phyloP scores from a whole-genome alignment of 1,140 invertebrate species.

The Calycopis cecrops region DNA sequence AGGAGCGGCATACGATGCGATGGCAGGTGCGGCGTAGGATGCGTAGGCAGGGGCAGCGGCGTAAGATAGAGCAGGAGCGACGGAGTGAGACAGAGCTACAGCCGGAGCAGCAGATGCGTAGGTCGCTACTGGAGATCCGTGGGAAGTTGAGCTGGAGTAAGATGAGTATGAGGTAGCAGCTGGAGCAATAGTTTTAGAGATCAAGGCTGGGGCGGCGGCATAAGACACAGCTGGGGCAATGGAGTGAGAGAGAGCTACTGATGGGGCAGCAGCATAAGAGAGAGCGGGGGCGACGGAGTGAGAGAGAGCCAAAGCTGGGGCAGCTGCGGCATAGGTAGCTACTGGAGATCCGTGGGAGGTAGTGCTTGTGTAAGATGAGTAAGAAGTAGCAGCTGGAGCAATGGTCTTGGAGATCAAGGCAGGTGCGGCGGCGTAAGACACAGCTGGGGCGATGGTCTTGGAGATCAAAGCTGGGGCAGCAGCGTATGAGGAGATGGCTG shows the following conservation, averaged over 20 bases:
- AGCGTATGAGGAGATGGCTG: background rate
- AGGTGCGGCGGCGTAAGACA: constrained; percentile 31
- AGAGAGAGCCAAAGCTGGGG: constrained; percentile 14
- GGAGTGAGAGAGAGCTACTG: constrained; percentile 28
- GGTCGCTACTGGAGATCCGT: constrained; percentile 3
- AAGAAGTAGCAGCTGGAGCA: constrained; percentile 2
- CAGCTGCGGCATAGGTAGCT: constrained; percentile 18
- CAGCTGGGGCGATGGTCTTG: constrained; percentile 19
- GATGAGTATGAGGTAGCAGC: too few relatives aligned
- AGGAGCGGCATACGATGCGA: constrained; percentile 19
- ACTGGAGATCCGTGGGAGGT: background rate
- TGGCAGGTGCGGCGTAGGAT: constrained; percentile 30
- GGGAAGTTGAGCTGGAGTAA: too few relatives aligned
- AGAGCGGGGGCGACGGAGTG: constrained; percentile 26
- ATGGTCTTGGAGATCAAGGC: constrained; percentile 24
- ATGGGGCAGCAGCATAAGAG: constrained; percentile 27
- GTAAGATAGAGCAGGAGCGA: too few relatives aligned
- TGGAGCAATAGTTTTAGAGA: constrained; percentile 18
- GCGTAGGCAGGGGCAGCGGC: too few relatives aligned
- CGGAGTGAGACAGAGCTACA: constrained; percentile 21
- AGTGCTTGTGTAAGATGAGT: background rate
- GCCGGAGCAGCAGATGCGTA: constrained; percentile 14
- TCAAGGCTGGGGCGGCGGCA: constrained; percentile 29
- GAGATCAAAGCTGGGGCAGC: constrained; percentile 20
- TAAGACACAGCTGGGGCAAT: constrained; percentile 24